Conservation (phyloP, 2,888 invertebrate genomes). For the Chalcis sispes region DNA sequence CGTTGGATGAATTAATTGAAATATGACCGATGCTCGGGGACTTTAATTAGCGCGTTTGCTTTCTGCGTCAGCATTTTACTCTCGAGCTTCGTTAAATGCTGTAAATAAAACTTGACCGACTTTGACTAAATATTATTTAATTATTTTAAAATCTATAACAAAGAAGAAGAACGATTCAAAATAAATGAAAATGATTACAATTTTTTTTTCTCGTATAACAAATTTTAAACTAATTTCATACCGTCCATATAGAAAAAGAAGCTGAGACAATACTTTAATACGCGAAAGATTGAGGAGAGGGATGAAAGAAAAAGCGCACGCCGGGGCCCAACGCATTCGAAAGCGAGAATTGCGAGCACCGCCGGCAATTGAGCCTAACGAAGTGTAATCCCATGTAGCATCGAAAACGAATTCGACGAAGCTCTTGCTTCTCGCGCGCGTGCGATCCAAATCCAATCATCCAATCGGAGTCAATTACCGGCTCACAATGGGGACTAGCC, state of each 20-base stretch:
- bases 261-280: background rate
- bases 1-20: conserved; percentile 50
- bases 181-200: too few relatives aligned
- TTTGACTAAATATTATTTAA: too few relatives aligned
- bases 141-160: too few relatives aligned
- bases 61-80: background rate
- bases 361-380: conserved; percentile 72
- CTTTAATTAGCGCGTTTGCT: conserved; percentile 48
- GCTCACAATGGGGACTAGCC: conserved; percentile 65
- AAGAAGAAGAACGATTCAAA: too few relatives aligned
- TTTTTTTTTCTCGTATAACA: too few relatives aligned
- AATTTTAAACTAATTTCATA: too few relatives aligned
- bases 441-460: conserved; percentile 74
- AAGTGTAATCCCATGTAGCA: conserved; percentile 66
- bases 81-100: too few relatives aligned
- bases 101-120: too few relatives aligned
- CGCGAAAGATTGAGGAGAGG: background rate
- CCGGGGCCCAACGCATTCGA: background rate
- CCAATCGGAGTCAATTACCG: conserved; percentile 76
- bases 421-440: conserved; percentile 61
- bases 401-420: conserved; percentile 70
- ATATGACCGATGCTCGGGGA: conserved; percentile 46
- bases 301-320: too few relatives aligned
- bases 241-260: too few relatives aligned
- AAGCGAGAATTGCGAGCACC: conserved; percentile 15